Base-by-base conservation (phyloP, 2,797 vertebrate genomes). In the Oreochromis grahami region DNA sequence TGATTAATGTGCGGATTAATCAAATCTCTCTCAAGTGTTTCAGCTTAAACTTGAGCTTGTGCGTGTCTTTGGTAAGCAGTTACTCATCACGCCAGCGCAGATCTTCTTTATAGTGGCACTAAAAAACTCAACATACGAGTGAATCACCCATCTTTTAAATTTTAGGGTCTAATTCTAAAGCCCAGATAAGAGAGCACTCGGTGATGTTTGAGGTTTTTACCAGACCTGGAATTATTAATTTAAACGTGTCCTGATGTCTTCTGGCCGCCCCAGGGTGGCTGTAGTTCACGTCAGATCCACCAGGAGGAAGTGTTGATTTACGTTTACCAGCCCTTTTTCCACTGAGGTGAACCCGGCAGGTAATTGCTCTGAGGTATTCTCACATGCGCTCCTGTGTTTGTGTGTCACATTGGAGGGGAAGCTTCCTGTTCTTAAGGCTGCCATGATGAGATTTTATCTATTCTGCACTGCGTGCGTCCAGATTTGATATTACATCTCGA, bases 251-350 rank as follows among this genome's bases (percentile, higher is more conserved):
- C 21, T 32, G 43, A 48, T 4, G 7, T 29, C 32, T 26, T 24
- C 29, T 12, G 19, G 2, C 29, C 6, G 56, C 60, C 82, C 2
- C 14, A 4, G 29, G 77, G 26, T 7, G 45, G 52, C 56, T 93
- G 92, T 83, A 95, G 89, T 96, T 93, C 91, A 53, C 79, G 17
- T 8, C 60, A 24, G 24, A 4, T 83, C 95, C 95, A 95, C 90
- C 87, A 94, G 95, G 94, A 92, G 95, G 95, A 89, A 89, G 85
- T 95, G 94, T 95, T 95, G 95, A 43, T 92, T 92, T 88, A 89
- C 8, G 58, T 83, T 89, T 79, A 43, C 29, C 53, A 19, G 77
- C 36, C 26, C 74, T 68, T 85, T 63, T 19, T 1, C 43, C 43
- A 4, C 79, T 38, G 32, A 84, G 70, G 87, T 63, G 76, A 78